These are phyloP conservation scores for Zhuqinia jingwanae DNA, from an alignment of 2,888 invertebrate genomes.

Conservation along the genomic window DNA sequence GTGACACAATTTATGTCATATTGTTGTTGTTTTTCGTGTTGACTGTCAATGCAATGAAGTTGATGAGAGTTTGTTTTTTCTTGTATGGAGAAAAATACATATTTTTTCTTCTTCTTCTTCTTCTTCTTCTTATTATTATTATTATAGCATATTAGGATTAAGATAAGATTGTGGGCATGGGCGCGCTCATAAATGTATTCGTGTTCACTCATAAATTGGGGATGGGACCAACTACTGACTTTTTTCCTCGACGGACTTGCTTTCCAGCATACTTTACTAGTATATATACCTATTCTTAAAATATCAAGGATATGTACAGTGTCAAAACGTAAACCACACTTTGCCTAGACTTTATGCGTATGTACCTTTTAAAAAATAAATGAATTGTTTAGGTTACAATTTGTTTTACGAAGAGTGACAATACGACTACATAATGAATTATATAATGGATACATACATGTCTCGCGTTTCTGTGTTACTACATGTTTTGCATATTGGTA, in stretches of 20 bases:
- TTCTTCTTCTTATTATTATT: too few relatives aligned
- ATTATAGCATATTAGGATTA: too few relatives aligned
- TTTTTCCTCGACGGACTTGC: too few relatives aligned
- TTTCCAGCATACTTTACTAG: too few relatives aligned
- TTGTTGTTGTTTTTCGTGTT: slow-evolving; percentile 30
- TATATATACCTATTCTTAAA: too few relatives aligned
- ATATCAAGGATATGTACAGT: too few relatives aligned
- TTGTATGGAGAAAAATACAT: slow-evolving; percentile 12
- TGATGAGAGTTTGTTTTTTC: not conserved
- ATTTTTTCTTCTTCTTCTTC: not conserved
- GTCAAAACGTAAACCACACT: too few relatives aligned
- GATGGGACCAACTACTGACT: too few relatives aligned
- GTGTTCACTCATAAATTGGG: not conserved
- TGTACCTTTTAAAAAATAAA: too few relatives aligned
- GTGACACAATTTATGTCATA: not conserved
- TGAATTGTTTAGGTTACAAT: not conserved
- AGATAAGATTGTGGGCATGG: too few relatives aligned
- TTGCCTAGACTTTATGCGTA: too few relatives aligned
- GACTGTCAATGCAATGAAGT: not conserved
- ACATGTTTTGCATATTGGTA: not conserved
- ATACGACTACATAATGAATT: not conserved
- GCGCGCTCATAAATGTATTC: not conserved
- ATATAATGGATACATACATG: not conserved
- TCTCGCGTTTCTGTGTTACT: not conserved
- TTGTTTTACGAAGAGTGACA: not conserved